A percentile compares a stretch with the other conserved stretches of the same genome.
These are phyloP conservation scores for Bombus fervidus DNA, from an alignment of 1,140 invertebrate species.

Conservation along the genomic window DNA sequence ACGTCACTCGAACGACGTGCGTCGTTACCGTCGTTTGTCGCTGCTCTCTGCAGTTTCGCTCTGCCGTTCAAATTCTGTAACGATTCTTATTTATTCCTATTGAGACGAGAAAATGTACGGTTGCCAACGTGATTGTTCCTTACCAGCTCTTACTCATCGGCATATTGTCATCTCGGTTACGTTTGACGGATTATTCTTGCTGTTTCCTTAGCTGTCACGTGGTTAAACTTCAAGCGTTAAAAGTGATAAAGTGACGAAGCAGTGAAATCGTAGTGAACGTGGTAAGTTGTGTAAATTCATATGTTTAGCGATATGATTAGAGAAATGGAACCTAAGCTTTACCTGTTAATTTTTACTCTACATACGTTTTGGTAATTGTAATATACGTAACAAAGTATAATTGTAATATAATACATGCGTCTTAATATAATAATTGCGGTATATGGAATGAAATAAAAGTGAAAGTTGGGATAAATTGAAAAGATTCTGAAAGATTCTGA, in stretches of 20 bases:
- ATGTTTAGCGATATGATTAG: too few species aligned
- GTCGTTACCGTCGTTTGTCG: slow-evolving; percentile 63
- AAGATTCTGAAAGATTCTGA: too few species aligned
- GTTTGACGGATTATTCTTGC: neutral
- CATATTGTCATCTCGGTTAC: neutral
- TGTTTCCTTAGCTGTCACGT: too few species aligned
- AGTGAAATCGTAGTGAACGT: too few species aligned
- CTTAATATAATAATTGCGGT: neutral
- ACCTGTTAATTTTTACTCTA: neutral
- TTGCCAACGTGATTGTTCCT: slow-evolving; percentile 3
- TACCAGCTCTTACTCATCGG: neutral
- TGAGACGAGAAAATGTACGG: slow-evolving; percentile 6
- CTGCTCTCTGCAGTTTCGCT: slow-evolving; percentile 26
- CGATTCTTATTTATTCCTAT: slow-evolving; percentile 62
- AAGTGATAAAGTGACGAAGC: too few species aligned
- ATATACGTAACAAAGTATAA: neutral
- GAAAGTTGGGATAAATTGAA: neutral
- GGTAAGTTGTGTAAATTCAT: too few species aligned
- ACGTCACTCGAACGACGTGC: slow-evolving; percentile 48
- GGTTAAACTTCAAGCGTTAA: too few species aligned
- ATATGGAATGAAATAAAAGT: neutral
- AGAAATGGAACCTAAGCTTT: too few species aligned
- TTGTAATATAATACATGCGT: too few species aligned
- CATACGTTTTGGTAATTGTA: neutral
- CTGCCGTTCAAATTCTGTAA: slow-evolving; percentile 31